Base-by-base conservation (phyloP, 2,113 vertebrate species). In the Chionis minor region DNA sequence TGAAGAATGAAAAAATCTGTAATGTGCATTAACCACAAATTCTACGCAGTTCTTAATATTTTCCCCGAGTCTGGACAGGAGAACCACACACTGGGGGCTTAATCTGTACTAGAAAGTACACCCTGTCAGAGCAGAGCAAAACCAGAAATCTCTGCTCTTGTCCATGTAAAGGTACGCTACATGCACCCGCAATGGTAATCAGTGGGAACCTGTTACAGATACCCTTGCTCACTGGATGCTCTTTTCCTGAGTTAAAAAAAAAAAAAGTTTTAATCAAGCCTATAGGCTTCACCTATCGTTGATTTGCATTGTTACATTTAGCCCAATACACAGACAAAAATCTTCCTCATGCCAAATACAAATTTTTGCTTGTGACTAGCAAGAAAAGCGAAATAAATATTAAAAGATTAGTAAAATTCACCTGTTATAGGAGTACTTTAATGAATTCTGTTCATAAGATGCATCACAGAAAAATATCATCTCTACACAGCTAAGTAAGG, bases 11-110 rank as follows among this genome's bases (percentile, higher is more conserved):
- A 73, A 66, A 55, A 9, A 17, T 27, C 28, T 35, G 13, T 44
- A 80, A 55, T 0, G 0, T 14, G 20, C 38, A 22, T 32, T 32
- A 24, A 12, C 8, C 24, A 44, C 30, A 12, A 44, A 11, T 4
- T 28, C 19, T 18, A 51, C 10, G 6, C 6, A 9, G 27, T 38
- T 61, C 40, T 22, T 33, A 67, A 33, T 19, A 54, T 9, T 35
- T 6, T 8, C 27, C 14, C 13, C 49, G 45, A 10, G 19, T 13
- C 61, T 44, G 9, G 26, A n/a, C 16, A 67, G 22, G 21, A 18
- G 15, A 73, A 27, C 10, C 26, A 28, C 33, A 24, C 11, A 35
- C 8, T 1, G 1, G 6, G 3, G 33, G 1, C 44, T 81, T 56
- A 14, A 6, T 42, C 42, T 49, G 7, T 32, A 35, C 42, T 35